A percentile compares a stretch with the other conserved stretches of the same genome.
Conservation (phyloP, 2,888 invertebrate genomes). For the Pinctada fucata region DNA sequence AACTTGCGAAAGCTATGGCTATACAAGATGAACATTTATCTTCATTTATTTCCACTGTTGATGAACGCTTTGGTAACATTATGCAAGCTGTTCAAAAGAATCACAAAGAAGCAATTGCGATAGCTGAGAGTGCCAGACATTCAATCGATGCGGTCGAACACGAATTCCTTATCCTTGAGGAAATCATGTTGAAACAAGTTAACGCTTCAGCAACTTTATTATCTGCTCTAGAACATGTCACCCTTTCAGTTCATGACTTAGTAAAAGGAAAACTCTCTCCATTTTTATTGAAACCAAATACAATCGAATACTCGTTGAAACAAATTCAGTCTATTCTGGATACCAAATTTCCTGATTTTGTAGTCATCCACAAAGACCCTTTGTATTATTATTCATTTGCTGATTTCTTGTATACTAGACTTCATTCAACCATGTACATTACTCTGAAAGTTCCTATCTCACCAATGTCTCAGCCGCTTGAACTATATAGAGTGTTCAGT, state of each 20-base stretch:
- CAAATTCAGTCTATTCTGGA: background rate
- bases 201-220: too few relatives aligned
- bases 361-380: conserved; percentile 5
- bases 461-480: conserved; percentile 24
- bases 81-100: conserved; percentile 9
- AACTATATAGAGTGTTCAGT: conserved; percentile 24
- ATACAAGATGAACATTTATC: conserved; percentile 23
- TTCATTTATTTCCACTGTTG: conserved; percentile 10
- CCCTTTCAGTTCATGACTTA: too few relatives aligned
- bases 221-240: too few relatives aligned
- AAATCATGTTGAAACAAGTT: too few relatives aligned
- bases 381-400: conserved; percentile 2
- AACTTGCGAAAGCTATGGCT: conserved; percentile 22
- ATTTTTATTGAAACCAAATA: background rate
- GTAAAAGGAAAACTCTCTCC: too few relatives aligned
- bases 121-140: too few relatives aligned
- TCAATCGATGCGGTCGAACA: too few relatives aligned
- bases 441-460: conserved; percentile 21
- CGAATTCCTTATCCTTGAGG: too few relatives aligned
- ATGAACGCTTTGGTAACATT: conserved; percentile 15
- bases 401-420: background rate
- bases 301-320: background rate
- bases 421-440: background rate
- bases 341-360: background rate
- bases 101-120: conserved; percentile 17